Base-by-base conservation (phyloP, 64 coral and sea anemone genomes). In the Stylophora pistillata region DNA sequence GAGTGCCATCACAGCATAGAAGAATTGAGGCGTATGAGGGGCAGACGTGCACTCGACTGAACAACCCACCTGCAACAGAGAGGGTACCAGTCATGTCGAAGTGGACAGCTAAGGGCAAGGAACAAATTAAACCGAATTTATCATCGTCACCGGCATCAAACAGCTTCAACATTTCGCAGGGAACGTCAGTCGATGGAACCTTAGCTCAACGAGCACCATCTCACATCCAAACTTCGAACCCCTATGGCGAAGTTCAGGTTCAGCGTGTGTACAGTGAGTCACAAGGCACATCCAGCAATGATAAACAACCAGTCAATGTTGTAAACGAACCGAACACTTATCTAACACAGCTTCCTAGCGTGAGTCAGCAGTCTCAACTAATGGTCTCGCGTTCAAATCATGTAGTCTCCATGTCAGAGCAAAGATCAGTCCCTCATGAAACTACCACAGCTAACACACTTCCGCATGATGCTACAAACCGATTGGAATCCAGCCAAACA, bases 241-340 rank as follows among this genome's bases (percentile, higher is more conserved):
- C 16, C 20, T 84, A 7, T 59, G 56, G 33, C 16, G 58, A 84
- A 27, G 62, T 84, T 23, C 33, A 64, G 34, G 62, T 68, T 23
- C 33, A 64, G 34, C 80, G 31, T 25, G 80, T 84, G 0, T 54
- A 84, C 31, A 53, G 13, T n/a, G 80, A 84, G 33, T 37, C 69
- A 15, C 61, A 69, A 54, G 20, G 64, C 61, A 69, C 33, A 15
- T 32, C 47, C 58, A 13, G 58, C n/a, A 77, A 65, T 13, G 25
- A 65, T 2, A 60, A 84, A 14, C 41, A 54, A 32, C 31, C 21
- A 27, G 53, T 12, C 26, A 25, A 21, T 25, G 26, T 25, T 6
- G 10, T 25, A 68, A 21, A 68, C 23, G 21, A n/a, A 12, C 64
- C 64, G 37, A 3, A 47, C 7, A 4, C 37, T 47, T 47, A 47